Percentiles rank a stretch among this genome's conserved stretches.
Conservation (phyloP, 2,888 invertebrate species). For the Folsomia manolachei region DNA sequence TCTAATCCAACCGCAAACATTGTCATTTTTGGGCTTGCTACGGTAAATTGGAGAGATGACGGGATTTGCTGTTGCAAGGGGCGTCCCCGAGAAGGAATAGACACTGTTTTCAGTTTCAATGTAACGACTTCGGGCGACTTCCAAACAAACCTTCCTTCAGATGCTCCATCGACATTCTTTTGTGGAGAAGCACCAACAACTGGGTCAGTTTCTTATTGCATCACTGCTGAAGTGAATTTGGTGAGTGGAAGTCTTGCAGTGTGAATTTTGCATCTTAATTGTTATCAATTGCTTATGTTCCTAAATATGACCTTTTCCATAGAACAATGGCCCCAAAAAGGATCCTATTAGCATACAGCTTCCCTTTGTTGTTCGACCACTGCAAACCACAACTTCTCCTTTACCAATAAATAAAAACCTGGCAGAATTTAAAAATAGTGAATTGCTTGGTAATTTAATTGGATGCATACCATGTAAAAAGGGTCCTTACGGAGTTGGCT, state of each 20-base stretch:
- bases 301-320: neutral
- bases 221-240: neutral
- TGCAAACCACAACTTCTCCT: neutral
- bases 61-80: neutral
- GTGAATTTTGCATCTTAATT: neutral
- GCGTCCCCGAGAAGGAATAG: neutral
- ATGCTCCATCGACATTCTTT: neutral
- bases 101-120: neutral
- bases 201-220: neutral
- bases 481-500: neutral
- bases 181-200: neutral
- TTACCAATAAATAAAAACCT: neutral
- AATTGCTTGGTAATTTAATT: neutral
- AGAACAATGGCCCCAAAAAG: neutral
- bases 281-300: neutral
- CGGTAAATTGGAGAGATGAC: neutral
- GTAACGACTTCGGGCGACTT: neutral
- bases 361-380: neutral
- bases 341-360: neutral
- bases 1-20: neutral
- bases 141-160: neutral
- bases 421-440: too few relatives aligned
- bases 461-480: neutral
- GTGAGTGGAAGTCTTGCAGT: neutral
- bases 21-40: neutral